Conservation (phyloP, 2,888 invertebrate species). For the Hoplodrina ambigua region DNA sequence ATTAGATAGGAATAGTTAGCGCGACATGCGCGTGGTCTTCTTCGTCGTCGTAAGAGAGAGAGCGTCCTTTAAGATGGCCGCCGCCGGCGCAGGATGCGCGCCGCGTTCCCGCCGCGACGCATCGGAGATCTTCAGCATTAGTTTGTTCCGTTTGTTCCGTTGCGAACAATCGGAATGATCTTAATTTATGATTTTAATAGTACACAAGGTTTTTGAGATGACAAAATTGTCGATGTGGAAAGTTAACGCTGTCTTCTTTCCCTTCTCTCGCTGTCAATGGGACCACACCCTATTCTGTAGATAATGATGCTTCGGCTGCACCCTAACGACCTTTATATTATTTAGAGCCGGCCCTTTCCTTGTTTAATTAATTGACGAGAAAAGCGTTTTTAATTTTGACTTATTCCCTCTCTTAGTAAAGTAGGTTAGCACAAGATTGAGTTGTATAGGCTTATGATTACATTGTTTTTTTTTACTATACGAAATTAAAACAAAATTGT, state of each 20-base stretch:
- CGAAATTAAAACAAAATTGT: neutral
- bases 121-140: too few species aligned
- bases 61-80: too few species aligned
- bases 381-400: constrained; percentile 82
- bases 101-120: too few species aligned
- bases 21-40: too few species aligned
- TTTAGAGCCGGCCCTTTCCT: constrained; percentile 85
- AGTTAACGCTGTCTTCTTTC: neutral
- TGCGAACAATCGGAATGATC: too few species aligned
- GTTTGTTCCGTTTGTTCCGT: too few species aligned
- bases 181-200: too few species aligned
- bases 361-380: constrained; percentile 87
- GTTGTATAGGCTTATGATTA: constrained; percentile 33
- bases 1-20: too few species aligned
- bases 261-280: constrained; percentile 59
- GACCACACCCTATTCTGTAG: constrained; percentile 72
- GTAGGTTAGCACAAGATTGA: constrained; percentile 55
- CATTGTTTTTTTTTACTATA: neutral
- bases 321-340: constrained; percentile 88
- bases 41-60: too few species aligned
- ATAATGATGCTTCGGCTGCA: constrained; percentile 87
- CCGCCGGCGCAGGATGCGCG: too few species aligned
- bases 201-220: too few species aligned
- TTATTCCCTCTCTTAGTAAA: constrained; percentile 65
- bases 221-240: neutral